Evolutionary conservation across 2,113 vertebrate species (phyloP).

Genomic region (Megalops atlanticus): DNA sequence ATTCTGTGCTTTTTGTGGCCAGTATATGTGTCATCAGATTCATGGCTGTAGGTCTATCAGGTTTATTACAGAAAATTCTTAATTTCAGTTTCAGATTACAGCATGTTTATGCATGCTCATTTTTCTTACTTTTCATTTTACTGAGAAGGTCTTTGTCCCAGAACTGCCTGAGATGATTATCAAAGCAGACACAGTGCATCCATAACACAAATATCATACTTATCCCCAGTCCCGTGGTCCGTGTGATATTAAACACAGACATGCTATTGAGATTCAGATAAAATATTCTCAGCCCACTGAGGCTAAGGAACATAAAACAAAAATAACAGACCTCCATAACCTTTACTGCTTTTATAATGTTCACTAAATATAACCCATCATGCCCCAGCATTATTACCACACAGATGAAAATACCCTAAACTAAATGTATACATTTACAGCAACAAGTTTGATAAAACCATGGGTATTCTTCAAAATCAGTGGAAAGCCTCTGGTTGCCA

Average conservation of each 20-base stretch:
- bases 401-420: no score
- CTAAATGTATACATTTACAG: no score
- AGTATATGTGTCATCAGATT: no score
- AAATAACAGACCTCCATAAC: neutral
- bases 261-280: neutral
- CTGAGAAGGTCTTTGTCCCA: neutral
- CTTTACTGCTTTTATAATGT: neutral
- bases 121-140: neutral
- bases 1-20: no score
- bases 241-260: neutral
- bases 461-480: no score
- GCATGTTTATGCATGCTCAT: neutral
- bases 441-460: no score
- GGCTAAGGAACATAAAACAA: neutral
- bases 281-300: neutral
- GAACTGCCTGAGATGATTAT: neutral
- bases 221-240: slow-evolving; percentile 1
- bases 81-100: no score
- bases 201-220: slow-evolving; percentile 7
- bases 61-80: no score
- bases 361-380: no score
- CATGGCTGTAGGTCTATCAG: no score
- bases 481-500: no score
- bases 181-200: neutral
- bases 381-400: no score